Base-by-base conservation (phyloP, 2,113 vertebrate species). In the Strigops habroptila region DNA sequence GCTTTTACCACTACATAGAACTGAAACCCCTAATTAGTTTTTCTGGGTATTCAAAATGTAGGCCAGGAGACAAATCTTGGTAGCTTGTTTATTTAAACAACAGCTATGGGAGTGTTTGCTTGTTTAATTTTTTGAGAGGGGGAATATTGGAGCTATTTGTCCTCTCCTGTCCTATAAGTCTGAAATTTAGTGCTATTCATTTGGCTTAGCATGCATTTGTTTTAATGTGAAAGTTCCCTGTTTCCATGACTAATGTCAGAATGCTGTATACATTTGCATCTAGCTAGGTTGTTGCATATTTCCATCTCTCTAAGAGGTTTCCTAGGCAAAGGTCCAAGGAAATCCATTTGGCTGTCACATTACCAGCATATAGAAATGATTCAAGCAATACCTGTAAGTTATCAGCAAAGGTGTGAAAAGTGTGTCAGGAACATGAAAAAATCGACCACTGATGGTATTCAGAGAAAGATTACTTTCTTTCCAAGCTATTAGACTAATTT, bases 311-410 rank as follows among this genome's bases (percentile, higher is more conserved):
- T 69, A 71, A 91, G 75, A 88, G 69, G 73, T 82, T 79, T 67
- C 70, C 28, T 81, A 94, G 84, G 91, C 92, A 91, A 94, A 91
- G 18, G 31, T 76, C n/a, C n/a, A 65, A 44, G 57, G 43, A 67
- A 55, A 86, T 68, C 87, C 75, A 62, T 69, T 80, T 55, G 55
- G 13, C 81, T 69, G 76, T 78, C 37, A 63, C 16, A 44, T 74
- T 75, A 59, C 31, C 5, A 14, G 75, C 67, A 76, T 6, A 46
- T 64, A 78, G 53, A 89, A 84, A 65, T 94, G 82, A 94, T 92
- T 96, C 52, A 86, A 75, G 30, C 91, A 91, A 93, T 95, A 97
- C 93, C 90, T 91, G 84, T 65, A 93, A 82, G 90, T 91, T 93
- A 82, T 70, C 75, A 93, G n/a, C 49, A 92, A 86, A 91, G n/a